Conservation (phyloP, 2,888 invertebrate genomes). For the Drosophila crucigera region DNA sequence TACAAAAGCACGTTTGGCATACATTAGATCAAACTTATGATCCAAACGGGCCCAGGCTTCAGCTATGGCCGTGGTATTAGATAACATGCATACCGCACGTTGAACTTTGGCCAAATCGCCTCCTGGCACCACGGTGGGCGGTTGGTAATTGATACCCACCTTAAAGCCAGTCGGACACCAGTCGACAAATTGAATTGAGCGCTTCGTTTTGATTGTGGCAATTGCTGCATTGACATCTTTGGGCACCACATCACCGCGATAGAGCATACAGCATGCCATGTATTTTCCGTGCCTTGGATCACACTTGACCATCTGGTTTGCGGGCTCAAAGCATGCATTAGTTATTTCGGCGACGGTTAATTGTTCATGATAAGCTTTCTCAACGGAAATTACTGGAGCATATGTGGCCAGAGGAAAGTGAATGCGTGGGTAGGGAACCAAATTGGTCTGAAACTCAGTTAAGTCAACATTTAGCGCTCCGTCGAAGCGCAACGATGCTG, state of each 20-base stretch:
- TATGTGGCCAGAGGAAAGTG: slow-evolving; percentile 97
- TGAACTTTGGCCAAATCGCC: slow-evolving; percentile 97
- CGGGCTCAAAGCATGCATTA: slow-evolving; percentile 97
- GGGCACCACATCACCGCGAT: slow-evolving; percentile 96
- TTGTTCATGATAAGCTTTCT: slow-evolving; percentile 97
- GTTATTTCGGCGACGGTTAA: slow-evolving; percentile 96
- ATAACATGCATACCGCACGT: slow-evolving; percentile 98
- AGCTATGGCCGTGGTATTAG: slow-evolving; percentile 98
- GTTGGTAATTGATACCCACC: slow-evolving; percentile 95
- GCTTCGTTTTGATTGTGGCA: slow-evolving; percentile 97
- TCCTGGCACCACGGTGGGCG: slow-evolving; percentile 95
- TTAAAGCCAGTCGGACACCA: slow-evolving; percentile 95
- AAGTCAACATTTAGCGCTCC: slow-evolving; percentile 97
- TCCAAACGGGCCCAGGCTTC: slow-evolving; percentile 98
- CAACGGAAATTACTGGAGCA: slow-evolving; percentile 96
- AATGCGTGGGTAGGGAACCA: slow-evolving; percentile 97
- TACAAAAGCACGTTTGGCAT: slow-evolving; percentile 97
- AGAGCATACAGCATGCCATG: slow-evolving; percentile 98
- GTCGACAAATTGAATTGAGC: slow-evolving; percentile 95
- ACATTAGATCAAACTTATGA: slow-evolving; percentile 98
- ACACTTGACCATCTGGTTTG: slow-evolving; percentile 97
- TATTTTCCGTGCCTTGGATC: slow-evolving; percentile 96
- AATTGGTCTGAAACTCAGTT: slow-evolving; percentile 96
- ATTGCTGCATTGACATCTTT: slow-evolving; percentile 97
- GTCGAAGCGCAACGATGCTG: slow-evolving; percentile 96